Evolutionary conservation across 1,140 invertebrate genomes (phyloP).

Genomic region (Eubasilissa regina): DNA sequence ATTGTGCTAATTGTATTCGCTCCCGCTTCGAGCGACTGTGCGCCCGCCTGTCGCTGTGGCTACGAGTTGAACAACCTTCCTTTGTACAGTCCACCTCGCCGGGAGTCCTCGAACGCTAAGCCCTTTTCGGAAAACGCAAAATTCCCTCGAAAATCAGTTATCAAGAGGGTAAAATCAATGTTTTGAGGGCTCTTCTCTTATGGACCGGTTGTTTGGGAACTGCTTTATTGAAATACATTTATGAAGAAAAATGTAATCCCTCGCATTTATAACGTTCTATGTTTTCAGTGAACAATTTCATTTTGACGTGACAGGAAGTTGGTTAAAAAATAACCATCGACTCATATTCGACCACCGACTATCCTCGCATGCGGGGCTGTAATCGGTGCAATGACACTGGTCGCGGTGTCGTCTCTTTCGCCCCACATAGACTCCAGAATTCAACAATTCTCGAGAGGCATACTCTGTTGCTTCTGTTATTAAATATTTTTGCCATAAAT

Average conservation of each 20-base stretch:
- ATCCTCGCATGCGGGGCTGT: no score
- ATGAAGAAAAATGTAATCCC: not conserved
- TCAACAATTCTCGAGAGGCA: no score
- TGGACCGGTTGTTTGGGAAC: not conserved
- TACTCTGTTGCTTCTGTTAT: no score
- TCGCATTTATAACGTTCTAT: not conserved
- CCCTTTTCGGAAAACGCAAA: not conserved
- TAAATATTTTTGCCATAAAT: no score
- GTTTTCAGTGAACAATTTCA: no score
- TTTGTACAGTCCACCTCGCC: slow-evolving; percentile 24
- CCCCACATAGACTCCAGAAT: no score
- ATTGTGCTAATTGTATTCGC: not conserved
- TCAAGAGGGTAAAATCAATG: slow-evolving; percentile 24
- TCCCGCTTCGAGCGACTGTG: slow-evolving; percentile 7
- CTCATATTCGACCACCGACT: no score
- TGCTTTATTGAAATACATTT: slow-evolving; percentile 14
- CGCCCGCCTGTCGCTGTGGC: slow-evolving; percentile 27
- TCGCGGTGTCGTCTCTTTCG: no score
- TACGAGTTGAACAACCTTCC: slow-evolving; percentile 39
- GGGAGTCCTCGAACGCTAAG: not conserved
- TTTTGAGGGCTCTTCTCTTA: slow-evolving; percentile 9
- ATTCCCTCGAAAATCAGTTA: not conserved
- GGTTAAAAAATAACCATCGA: no score
- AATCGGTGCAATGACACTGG: no score
- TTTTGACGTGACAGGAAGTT: no score